Conservation (phyloP, 2,797 vertebrate genomes). For the Phoxinus dragarum region DNA sequence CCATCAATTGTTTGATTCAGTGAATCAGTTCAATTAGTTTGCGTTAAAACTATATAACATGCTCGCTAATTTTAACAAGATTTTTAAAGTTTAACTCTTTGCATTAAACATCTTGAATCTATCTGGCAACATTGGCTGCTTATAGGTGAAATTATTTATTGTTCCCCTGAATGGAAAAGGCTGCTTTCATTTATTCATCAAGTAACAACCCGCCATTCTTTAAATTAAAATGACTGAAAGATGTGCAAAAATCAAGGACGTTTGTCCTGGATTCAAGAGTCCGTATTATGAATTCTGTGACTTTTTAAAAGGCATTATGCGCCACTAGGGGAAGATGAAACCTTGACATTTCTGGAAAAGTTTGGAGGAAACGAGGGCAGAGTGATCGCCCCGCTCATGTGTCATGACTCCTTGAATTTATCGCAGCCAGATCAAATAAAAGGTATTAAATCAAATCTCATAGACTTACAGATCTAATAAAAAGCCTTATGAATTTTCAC, state of each 20-base stretch:
- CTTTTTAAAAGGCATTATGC: slow-evolving; percentile 1
- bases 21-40: neutral
- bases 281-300: slow-evolving; percentile 6
- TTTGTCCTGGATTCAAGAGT: neutral
- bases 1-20: neutral
- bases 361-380: neutral
- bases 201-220: neutral
- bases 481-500: slow-evolving; percentile 49
- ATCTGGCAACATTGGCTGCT: no score
- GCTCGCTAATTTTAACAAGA: neutral
- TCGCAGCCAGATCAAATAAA: slow-evolving; percentile 46
- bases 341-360: slow-evolving; percentile 19
- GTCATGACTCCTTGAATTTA: slow-evolving; percentile 29
- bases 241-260: neutral
- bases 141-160: neutral
- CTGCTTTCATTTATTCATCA: neutral
- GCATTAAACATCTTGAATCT: neutral
- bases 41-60: neutral
- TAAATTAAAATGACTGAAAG: neutral
- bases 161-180: neutral
- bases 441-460: slow-evolving; percentile 67
- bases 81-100: neutral
- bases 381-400: neutral
- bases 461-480: slow-evolving; percentile 54
- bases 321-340: neutral